A percentile compares a stretch with the other conserved stretches of the same genome.
phyloP scores from a whole-genome alignment of 2,797 vertebrate species.

The Threskiornis aethiopicus region DNA sequence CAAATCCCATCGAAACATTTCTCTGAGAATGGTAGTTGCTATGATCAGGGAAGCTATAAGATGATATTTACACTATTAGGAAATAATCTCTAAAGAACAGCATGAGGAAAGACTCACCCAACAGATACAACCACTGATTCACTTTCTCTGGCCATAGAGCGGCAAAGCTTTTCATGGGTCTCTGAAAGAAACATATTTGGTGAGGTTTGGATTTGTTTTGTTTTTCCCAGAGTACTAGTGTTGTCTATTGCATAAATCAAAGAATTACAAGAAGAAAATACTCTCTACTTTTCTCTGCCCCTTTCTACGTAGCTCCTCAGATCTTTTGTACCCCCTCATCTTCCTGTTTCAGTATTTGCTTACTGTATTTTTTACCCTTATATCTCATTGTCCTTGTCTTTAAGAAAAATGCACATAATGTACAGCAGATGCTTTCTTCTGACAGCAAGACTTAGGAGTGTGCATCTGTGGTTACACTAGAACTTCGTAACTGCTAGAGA shows the following conservation, averaged over 20 bases:
- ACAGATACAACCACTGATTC: conserved; percentile 80
- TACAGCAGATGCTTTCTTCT: neutral
- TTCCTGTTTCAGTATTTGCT: neutral
- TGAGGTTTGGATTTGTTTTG: neutral
- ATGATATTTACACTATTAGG: neutral
- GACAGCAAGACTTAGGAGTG: neutral
- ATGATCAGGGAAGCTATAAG: neutral
- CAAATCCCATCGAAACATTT: neutral
- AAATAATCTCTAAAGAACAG: neutral
- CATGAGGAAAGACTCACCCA: conserved; percentile 65
- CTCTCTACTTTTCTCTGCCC: neutral
- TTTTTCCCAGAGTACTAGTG: neutral
- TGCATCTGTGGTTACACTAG: neutral
- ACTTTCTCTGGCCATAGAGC: conserved; percentile 75
- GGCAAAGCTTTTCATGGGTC: conserved; percentile 76
- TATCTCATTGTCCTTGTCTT: neutral
- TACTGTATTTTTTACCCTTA: neutral
- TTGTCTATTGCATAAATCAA: neutral
- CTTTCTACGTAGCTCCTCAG: neutral
- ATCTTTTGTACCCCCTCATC: neutral
- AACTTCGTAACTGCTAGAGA: neutral
- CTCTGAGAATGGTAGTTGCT: neutral
- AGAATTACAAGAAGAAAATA: neutral
- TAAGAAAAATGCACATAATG: neutral
- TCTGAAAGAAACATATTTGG: conserved; percentile 65